Percentiles rank a stretch among this genome's conserved stretches.
Evolutionary conservation across 2,797 vertebrate species (phyloP).

Genomic region (Zalophus californianus): DNA sequence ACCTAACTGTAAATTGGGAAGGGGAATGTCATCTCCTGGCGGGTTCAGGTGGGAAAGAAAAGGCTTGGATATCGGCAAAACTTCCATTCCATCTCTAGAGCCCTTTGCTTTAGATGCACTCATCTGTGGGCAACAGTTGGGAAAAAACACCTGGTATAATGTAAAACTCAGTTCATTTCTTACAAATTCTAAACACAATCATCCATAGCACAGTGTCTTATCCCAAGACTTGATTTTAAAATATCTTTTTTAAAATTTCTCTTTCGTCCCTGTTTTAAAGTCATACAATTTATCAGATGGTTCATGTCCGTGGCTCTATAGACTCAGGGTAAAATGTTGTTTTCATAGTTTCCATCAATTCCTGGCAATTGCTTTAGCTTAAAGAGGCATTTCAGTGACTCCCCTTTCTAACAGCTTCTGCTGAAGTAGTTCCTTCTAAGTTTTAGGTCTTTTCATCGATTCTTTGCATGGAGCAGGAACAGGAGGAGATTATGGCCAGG

Average conservation of each 20-base stretch:
- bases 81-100: neutral
- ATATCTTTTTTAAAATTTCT: neutral
- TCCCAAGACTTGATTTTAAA: constrained; percentile 16
- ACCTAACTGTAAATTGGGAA: neutral
- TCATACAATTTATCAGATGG: neutral
- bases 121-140: neutral
- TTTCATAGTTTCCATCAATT: neutral
- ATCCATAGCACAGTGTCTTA: neutral
- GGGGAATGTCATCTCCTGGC: neutral
- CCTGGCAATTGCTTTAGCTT: neutral
- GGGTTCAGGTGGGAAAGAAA: neutral
- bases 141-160: neutral
- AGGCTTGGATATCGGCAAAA: neutral
- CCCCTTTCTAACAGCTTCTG: neutral
- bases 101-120: neutral
- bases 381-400: neutral
- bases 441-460: constrained; percentile 56
- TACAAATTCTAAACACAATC: neutral
- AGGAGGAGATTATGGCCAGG: neutral
- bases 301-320: neutral
- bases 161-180: constrained; percentile 48
- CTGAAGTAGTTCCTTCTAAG: constrained; percentile 16
- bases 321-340: neutral
- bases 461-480: constrained; percentile 8
- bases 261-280: constrained; percentile 12